Base-by-base conservation (phyloP, 2,888 invertebrate genomes). In the Microdon myrmicae region DNA sequence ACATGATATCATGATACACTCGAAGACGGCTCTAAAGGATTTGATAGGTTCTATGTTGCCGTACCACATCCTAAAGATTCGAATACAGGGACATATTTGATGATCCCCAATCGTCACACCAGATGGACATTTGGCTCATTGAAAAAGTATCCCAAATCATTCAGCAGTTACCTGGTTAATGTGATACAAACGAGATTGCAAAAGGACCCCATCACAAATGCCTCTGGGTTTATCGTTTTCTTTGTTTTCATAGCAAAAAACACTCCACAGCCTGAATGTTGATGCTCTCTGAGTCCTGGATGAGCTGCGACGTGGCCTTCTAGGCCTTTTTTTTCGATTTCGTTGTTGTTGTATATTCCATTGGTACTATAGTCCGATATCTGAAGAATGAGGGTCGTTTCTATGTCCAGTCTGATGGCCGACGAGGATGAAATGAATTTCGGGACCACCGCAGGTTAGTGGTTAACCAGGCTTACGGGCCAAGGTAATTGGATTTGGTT, bases 141-240 rank as follows among this genome's bases (percentile, higher is more conserved):
- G n/a, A n/a, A 10, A 9, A 26, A 28, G 13, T n/a, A 31, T n/a
- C 19, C 25, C 23, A 23, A 23, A 41, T 44, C 22, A 51, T 51
- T 26, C 26, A 29, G 29, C 49, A 49, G 45, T 56, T 51, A 64
- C 61, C 61, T 64, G 61, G 28, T 51, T 56, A 56, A 56, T 61
- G 45, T 56, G 51, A 56, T 47, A 56, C 56, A 55, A 61, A 61
- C 44, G 45, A 56, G 61, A 49, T 61, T 56, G 61, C 49, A 49
- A 44, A 61, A 29, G 44, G 49, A 35, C 43, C 41, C 41, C 35
- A 41, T 60, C 41, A 32, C 22, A 12, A 13, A 45, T 12, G 41
- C 29, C 32, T 31, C 10, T 47, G 58, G 51, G 43, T 43, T 41
- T 34, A 45, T 53, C 44, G 32, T 48, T 28, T 34, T 54, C 47